These are phyloP conservation scores for Drosophila paramelanica DNA, from an alignment of 2,888 invertebrate species.

Conservation along the genomic window DNA sequence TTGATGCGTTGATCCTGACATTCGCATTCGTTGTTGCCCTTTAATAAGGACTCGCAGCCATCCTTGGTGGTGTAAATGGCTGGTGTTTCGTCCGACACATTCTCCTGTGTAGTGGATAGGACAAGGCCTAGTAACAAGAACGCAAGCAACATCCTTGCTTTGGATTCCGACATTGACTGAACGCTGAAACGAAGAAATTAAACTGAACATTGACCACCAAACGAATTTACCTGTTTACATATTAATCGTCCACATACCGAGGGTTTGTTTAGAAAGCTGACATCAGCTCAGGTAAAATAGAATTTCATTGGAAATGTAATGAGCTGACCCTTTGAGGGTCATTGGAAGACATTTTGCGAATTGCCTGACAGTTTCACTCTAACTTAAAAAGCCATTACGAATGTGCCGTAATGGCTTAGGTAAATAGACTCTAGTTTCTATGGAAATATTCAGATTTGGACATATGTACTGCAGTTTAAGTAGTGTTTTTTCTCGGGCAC, in stretches of 20 bases:
- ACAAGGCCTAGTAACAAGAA: slow-evolving; percentile 30
- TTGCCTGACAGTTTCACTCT: slow-evolving; percentile 24
- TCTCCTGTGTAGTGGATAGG: slow-evolving; percentile 42
- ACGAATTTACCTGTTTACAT: slow-evolving; percentile 19
- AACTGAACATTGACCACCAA: slow-evolving; percentile 14
- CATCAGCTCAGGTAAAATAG: slow-evolving; percentile 28
- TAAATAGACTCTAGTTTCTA: no score
- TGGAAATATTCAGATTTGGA: no score
- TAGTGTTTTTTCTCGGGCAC: background rate
- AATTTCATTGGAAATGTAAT: slow-evolving; percentile 20
- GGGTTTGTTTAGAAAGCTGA: slow-evolving; percentile 23
- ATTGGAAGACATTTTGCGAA: slow-evolving; percentile 18
- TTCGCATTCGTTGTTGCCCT: slow-evolving; percentile 60
- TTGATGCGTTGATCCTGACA: slow-evolving; percentile 68
- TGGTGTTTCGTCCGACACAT: slow-evolving; percentile 18
- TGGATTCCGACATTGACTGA: slow-evolving; percentile 39
- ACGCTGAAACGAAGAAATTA: slow-evolving; percentile 34
- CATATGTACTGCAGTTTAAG: background rate
- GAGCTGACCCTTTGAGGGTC: background rate
- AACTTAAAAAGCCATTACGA: background rate
- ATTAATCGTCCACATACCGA: slow-evolving; percentile 15
- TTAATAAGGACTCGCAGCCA: slow-evolving; percentile 60
- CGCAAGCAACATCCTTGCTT: slow-evolving; percentile 51
- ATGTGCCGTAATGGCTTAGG: no score
- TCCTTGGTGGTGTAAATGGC: slow-evolving; percentile 54